Evolutionary conservation across 2,888 invertebrate genomes (phyloP).

Genomic region (Caenorhabditis sinica): DNA sequence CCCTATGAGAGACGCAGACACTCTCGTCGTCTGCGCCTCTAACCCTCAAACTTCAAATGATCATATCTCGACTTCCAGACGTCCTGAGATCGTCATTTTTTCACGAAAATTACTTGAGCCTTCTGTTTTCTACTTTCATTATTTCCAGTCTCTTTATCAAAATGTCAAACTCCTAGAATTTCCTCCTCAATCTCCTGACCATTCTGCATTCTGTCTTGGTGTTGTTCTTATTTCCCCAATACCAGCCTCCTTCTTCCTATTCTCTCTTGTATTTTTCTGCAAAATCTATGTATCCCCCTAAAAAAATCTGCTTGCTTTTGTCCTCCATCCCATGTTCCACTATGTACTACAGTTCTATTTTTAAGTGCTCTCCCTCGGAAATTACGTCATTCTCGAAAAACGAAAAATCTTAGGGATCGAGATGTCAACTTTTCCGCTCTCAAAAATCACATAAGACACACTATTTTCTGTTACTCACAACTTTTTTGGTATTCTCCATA

Average conservation of each 20-base stretch:
- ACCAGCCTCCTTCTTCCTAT: background rate
- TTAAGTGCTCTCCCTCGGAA: background rate
- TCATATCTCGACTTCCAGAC: background rate
- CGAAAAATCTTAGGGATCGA: background rate
- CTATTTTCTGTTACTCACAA: background rate
- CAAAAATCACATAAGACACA: constrained; percentile 2
- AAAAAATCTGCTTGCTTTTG: background rate
- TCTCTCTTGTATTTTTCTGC: background rate
- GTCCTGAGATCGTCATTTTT: background rate
- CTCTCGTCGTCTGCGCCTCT: background rate
- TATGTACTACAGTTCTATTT: background rate
- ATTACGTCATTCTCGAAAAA: background rate
- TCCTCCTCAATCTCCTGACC: background rate
- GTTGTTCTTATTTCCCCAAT: background rate
- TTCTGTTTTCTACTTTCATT: background rate
- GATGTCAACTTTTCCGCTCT: background rate
- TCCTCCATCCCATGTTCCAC: background rate
- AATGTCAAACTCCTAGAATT: background rate
- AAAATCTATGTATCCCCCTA: background rate
- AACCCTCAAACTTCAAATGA: background rate
- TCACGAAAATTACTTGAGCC: background rate
- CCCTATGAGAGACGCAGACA: background rate
- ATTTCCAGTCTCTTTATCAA: too few relatives aligned
- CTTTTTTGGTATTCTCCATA: background rate
- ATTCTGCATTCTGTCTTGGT: too few relatives aligned